Evolutionary conservation across 2,888 invertebrate species (phyloP), one percentile per base, ranked within the genome.

Genomic region (Neria commutata): DNA sequence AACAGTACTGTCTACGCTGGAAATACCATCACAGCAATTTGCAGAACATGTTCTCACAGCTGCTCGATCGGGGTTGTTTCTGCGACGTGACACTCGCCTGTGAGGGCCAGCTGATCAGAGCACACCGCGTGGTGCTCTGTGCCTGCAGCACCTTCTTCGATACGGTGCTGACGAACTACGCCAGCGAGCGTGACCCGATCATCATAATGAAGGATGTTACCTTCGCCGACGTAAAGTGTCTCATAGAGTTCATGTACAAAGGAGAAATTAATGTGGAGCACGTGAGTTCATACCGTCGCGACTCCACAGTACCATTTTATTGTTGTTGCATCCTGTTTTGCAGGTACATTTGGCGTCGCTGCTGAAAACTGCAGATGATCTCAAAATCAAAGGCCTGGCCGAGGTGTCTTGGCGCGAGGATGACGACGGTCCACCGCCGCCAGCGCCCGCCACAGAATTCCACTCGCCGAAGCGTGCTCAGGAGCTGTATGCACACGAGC

Each of bases 201-300:
- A 88, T 92, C 66, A 91, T 92, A 69, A 89, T 95, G 78, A 94
- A 94, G 84, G 95, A 95, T 81, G 92, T 95, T 63, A 90, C 92
- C 79, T 95, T 92, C 76, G 89, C 91, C 67, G 95, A 95, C 83
- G 88, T 95, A 72, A 90, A 90, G 81, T 93, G 94, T 63, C 86
- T 95, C 67, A 91, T 95, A 56, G 93, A 94, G 81, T 95, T 95
- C 80, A 95, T 95, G 95, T 95, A 95, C 83, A 93, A 93, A 75
- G 95, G 95, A 65, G 95, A 95, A 84, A 95, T 95, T 81, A 94
- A 94, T 83, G 94, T 95, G 59, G 93, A 94, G 76, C 94, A 94
- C 84, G 94, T 94, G 81, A 89, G 91, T 88, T 19, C n/a, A 3
- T 5, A n/a, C n/a, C 5, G 6, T 37, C 37, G 6, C 16, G 6